These are phyloP conservation scores for Eubasilissa splendida DNA, from an alignment of 2,888 invertebrate species.

Conservation along the genomic window DNA sequence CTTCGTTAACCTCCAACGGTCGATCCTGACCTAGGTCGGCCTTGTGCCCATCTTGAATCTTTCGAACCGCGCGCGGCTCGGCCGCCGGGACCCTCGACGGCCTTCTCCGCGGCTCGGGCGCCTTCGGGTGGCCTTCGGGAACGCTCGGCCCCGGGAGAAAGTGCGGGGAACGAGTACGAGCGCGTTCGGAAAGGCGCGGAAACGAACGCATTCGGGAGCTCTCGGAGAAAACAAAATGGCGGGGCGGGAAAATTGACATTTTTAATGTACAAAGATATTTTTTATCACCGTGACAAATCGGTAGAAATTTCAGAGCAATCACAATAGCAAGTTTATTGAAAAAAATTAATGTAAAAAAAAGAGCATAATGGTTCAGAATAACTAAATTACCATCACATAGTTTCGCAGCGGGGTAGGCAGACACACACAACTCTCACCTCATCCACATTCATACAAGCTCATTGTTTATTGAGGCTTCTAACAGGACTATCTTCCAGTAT, in stretches of 20 bases:
- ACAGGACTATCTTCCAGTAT: no score
- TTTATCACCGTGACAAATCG: no score
- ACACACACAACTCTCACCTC: no score
- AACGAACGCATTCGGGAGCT: background rate
- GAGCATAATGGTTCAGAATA: no score
- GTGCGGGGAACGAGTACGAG: background rate
- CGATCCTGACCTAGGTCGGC: constrained; percentile 46
- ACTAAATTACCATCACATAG: no score
- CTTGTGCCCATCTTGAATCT: constrained; percentile 28
- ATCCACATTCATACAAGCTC: no score
- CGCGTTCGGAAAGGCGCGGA: background rate
- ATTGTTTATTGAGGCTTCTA: no score
- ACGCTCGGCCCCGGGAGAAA: background rate
- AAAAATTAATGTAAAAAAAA: no score
- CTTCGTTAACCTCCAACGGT: constrained; percentile 38
- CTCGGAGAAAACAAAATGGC: background rate
- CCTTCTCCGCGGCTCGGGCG: constrained; percentile 21
- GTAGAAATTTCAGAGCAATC: no score
- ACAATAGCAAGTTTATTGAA: no score
- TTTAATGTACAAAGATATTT: background rate
- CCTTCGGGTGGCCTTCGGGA: constrained; percentile 11
- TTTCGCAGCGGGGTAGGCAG: no score
- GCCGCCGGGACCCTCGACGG: constrained; percentile 34
- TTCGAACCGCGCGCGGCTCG: no score
- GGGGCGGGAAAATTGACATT: background rate